Evolutionary conservation across 2,888 invertebrate species (phyloP), one percentile per base, ranked within the genome.

Genomic region (Apamea epomidion): DNA sequence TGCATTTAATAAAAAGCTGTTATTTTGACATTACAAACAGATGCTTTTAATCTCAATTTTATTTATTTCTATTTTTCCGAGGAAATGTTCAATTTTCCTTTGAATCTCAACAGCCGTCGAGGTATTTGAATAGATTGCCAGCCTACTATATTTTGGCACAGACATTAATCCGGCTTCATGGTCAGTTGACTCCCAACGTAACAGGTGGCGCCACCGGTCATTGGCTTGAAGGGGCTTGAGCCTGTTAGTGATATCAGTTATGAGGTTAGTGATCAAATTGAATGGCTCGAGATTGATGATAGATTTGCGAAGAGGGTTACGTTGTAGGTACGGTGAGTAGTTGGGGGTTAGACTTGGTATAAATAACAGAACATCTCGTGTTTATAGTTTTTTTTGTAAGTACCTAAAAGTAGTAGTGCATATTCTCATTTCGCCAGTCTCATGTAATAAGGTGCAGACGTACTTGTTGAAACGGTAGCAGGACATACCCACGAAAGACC

Each of bases 171-270:
- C 29, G 7, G 54, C 54, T 71, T 80, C 68, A 85, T 42, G 72
- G 86, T 70, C 42, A 60, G 72, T 79, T 83, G 58, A 21, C 12
- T 73, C 48, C 48, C 18, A 37, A 69, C n/a, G 82, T 83, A 83
- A 83, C 86, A 83, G 86, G 83, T 83, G 81, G 67, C 51, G 32
- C 32, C n/a, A 45, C 62, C 10, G 37, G 18, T 51, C 21, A 42
- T n/a, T 67, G 71, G 10, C 62, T 67, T 54, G 29, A 74, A 12
- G 32, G 65, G 48, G 25, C 51, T 37, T 5, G 21, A 62, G 54
- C 7, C 70, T 29, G 51, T n/a, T 51, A 37, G 65, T 69, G 62
- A 21, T n/a, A 51, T 71, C 60, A n/a, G 45, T 74, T 51, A 42
- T 29, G 51, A 18, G 64, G 45, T 37, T 25, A 45, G 54, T 45